phyloP scores from a whole-genome alignment of 2,888 invertebrate genomes.

The Bugulina stolonifera region DNA sequence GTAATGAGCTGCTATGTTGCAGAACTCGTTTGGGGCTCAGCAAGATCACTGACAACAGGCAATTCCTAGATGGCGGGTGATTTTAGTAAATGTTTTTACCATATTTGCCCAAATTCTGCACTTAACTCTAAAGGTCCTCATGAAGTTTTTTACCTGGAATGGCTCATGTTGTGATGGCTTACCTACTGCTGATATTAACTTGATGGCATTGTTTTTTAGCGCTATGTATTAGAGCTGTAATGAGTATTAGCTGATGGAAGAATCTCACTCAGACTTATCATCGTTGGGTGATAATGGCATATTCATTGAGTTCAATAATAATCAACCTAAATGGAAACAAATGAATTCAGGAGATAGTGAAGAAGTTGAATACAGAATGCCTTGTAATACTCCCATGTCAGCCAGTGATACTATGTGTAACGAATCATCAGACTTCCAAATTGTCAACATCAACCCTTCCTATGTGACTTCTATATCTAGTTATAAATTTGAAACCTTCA shows the following conservation, averaged over 20 bases:
- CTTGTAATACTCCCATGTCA: neutral
- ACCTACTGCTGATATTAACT: too few relatives aligned
- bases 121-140: too few relatives aligned
- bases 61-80: too few relatives aligned
- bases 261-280: neutral
- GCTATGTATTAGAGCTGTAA: neutral
- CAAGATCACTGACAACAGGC: too few relatives aligned
- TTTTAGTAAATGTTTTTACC: too few relatives aligned
- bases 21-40: too few relatives aligned
- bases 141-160: too few relatives aligned
- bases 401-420: neutral
- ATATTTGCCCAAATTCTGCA: too few relatives aligned
- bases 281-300: neutral
- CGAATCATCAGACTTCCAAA: neutral
- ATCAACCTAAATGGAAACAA: conserved; percentile 4
- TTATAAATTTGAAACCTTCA: conserved; percentile 12
- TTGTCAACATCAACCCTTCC: neutral
- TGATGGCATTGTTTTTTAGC: neutral
- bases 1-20: too few relatives aligned
- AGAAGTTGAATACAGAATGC: neutral
- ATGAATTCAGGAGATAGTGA: neutral
- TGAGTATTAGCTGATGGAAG: neutral
- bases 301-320: conserved; percentile 5
- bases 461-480: conserved; percentile 11
- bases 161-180: too few relatives aligned